Percentiles rank a stretch among this genome's conserved stretches.
Conservation (phyloP, 2,888 invertebrate species). For the Perdita meconis region DNA sequence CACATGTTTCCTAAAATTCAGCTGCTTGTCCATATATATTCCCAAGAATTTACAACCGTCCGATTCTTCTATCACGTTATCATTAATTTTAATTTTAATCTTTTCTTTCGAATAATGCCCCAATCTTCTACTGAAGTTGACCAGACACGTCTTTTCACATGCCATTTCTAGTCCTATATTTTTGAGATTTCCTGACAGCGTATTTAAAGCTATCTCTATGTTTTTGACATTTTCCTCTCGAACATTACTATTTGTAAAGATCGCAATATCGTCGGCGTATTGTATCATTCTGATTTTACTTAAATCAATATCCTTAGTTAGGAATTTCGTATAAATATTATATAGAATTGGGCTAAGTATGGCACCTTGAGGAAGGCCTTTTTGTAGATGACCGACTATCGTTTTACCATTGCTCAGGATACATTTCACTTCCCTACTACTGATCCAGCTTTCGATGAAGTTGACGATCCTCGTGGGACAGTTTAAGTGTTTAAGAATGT, state of each 20-base stretch:
- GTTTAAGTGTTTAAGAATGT: background rate
- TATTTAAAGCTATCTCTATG: background rate
- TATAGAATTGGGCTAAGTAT: background rate
- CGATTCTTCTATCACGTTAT: background rate
- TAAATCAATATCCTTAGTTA: too few species aligned
- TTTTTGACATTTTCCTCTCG: background rate
- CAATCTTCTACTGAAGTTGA: background rate
- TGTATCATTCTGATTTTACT: too few species aligned
- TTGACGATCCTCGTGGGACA: background rate
- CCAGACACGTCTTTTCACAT: background rate
- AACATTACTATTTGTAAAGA: background rate
- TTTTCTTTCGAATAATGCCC: background rate
- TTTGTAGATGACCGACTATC: too few species aligned
- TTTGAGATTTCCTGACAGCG: background rate
- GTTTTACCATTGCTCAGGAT: too few species aligned
- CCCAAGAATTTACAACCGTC: background rate
- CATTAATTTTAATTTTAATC: background rate
- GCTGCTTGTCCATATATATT: background rate
- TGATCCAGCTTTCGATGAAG: background rate
- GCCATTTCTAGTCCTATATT: background rate
- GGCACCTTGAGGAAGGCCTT: background rate
- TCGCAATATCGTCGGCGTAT: background rate
- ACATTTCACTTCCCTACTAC: too few species aligned
- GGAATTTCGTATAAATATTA: background rate
- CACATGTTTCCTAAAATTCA: background rate